phyloP scores from a whole-genome alignment of 2,113 vertebrate species.

The Cryptotis parvus region DNA sequence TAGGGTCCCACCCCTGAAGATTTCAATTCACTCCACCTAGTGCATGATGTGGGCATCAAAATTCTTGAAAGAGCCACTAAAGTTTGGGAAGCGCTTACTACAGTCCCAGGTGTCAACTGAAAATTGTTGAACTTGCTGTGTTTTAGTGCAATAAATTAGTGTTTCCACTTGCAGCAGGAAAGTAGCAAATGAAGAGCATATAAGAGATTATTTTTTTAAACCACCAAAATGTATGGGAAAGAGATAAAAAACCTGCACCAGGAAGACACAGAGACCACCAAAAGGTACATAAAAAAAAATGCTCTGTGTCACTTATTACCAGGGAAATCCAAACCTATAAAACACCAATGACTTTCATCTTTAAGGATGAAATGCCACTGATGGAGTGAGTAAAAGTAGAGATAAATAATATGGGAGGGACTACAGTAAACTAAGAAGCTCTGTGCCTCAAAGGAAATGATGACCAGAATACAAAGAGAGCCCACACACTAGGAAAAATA shows the following conservation, averaged over 20 bases:
- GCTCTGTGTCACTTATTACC: too few relatives aligned
- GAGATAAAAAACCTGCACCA: neutral
- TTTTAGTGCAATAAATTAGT: neutral
- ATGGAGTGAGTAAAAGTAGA: too few relatives aligned
- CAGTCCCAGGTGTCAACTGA: neutral
- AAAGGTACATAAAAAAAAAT: too few relatives aligned
- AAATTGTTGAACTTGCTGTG: conserved; percentile 36
- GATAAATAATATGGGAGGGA: too few relatives aligned
- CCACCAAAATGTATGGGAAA: neutral
- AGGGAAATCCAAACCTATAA: too few relatives aligned
- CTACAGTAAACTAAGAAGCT: too few relatives aligned
- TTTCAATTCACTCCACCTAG: neutral
- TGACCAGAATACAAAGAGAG: too few relatives aligned
- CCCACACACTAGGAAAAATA: too few relatives aligned
- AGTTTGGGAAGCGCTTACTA: neutral
- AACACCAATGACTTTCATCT: too few relatives aligned
- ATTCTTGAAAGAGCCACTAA: neutral
- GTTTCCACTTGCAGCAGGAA: conserved; percentile 48
- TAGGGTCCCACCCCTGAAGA: neutral
- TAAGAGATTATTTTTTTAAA: neutral
- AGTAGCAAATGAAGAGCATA: conserved; percentile 35
- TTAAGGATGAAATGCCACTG: too few relatives aligned
- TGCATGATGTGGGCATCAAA: neutral
- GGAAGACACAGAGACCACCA: neutral
- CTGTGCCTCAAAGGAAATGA: too few relatives aligned